Conservation (phyloP, 2,113 vertebrate species). For the Ailurus styani region DNA sequence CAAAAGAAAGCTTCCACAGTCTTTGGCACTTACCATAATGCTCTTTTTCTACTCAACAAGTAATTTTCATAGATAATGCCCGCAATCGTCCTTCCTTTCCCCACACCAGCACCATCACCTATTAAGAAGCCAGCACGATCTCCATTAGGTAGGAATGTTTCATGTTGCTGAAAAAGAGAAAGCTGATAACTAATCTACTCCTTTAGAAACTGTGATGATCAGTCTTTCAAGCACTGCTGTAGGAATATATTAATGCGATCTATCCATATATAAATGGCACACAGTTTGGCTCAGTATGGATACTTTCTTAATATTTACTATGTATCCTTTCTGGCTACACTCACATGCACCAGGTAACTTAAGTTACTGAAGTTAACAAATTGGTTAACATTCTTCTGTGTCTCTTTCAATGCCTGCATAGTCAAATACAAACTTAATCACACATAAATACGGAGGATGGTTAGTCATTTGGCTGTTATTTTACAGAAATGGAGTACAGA, state of each 20-base stretch:
- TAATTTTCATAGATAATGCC: conserved; percentile 99
- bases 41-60: conserved; percentile 95
- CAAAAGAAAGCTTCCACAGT: not conserved
- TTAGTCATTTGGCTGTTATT: not conserved
- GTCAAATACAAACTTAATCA: not conserved
- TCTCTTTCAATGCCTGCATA: not conserved
- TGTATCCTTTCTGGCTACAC: not conserved
- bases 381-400: not conserved
- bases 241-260: not conserved
- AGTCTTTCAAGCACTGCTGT: not conserved
- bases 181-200: not conserved
- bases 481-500: not conserved
- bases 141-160: conserved; percentile 96
- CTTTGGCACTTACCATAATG: conserved; percentile 90
- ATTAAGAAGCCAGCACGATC: conserved; percentile 98
- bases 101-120: conserved; percentile 97
- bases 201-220: not conserved
- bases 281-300: not conserved
- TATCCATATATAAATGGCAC: not conserved
- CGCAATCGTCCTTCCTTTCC: conserved; percentile 97
- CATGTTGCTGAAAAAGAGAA: conserved; percentile 91
- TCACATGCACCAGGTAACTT: not conserved
- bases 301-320: not conserved
- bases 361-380: not conserved
- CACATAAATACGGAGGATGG: not conserved